Conservation (phyloP, 2,888 invertebrate species). For the Polyommatus iphigenia region DNA sequence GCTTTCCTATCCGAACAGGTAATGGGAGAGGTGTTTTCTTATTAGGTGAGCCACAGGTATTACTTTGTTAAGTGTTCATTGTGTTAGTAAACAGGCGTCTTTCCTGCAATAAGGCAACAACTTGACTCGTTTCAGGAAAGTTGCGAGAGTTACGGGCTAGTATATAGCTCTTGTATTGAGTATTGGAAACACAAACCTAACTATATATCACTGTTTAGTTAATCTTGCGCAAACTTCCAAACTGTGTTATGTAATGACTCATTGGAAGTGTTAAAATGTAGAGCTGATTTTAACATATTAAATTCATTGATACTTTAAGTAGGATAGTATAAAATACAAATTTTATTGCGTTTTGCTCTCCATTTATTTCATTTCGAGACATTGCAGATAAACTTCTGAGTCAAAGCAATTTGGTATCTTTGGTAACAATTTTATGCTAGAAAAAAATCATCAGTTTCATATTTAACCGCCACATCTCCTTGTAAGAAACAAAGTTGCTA, state of each 20-base stretch:
- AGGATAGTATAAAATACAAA: too few species aligned
- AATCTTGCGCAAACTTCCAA: constrained; percentile 11
- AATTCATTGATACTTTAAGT: background rate
- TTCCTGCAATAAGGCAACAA: constrained; percentile 50
- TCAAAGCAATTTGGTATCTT: too few species aligned
- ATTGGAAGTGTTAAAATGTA: background rate
- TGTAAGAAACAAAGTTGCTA: too few species aligned
- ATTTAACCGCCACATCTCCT: too few species aligned
- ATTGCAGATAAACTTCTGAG: too few species aligned
- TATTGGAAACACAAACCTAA: constrained; percentile 34
- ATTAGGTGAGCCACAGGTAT: constrained; percentile 28
- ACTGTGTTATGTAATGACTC: background rate
- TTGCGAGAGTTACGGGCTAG: constrained; percentile 29
- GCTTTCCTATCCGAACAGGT: constrained; percentile 1
- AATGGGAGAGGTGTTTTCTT: constrained; percentile 17
- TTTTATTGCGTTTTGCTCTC: too few species aligned
- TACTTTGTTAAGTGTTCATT: constrained; percentile 26
- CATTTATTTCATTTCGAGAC: too few species aligned
- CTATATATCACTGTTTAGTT: constrained; percentile 31
- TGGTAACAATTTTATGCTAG: too few species aligned
- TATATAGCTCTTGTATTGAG: constrained; percentile 26
- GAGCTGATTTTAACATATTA: background rate
- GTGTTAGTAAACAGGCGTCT: constrained; percentile 46
- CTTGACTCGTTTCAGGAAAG: constrained; percentile 51
- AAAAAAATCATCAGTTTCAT: too few species aligned